phyloP scores from a whole-genome alignment of 2,888 invertebrate species.

The Smittia aterrima region DNA sequence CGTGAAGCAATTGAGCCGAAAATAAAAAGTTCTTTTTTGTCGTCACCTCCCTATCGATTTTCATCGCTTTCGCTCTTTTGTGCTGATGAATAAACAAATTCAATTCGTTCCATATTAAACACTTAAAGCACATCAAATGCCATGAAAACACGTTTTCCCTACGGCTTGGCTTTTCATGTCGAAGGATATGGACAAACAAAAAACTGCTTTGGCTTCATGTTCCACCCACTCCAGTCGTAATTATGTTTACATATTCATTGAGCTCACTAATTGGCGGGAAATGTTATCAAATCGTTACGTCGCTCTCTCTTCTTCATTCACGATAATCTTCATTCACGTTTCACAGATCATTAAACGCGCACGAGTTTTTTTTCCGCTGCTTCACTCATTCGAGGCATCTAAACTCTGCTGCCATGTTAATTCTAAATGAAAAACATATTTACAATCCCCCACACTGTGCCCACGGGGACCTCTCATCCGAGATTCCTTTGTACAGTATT shows the following conservation, averaged over 20 bases:
- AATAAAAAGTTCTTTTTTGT: background rate
- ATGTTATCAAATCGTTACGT: slow-evolving; percentile 31
- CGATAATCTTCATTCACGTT: slow-evolving; percentile 24
- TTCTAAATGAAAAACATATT: slow-evolving; percentile 17
- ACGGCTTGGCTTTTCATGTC: slow-evolving; percentile 7
- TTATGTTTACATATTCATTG: slow-evolving; percentile 41
- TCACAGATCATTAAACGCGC: slow-evolving; percentile 22
- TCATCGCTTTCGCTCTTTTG: background rate
- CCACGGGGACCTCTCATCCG: background rate
- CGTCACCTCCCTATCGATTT: background rate
- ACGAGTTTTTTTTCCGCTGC: slow-evolving; percentile 23
- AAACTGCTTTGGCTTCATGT: slow-evolving; percentile 1
- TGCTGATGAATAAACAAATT: background rate
- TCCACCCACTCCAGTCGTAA: slow-evolving; percentile 26
- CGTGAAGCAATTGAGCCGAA: background rate
- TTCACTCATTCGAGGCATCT: too few species aligned
- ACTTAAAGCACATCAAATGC: slow-evolving; percentile 40
- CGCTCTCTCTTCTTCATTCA: background rate
- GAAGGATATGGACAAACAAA: background rate
- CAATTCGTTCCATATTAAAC: slow-evolving; percentile 18
- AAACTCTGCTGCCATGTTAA: background rate
- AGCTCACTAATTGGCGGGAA: slow-evolving; percentile 40
- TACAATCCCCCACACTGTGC: background rate
- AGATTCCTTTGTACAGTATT: slow-evolving; percentile 2
- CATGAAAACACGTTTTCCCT: background rate